Evolutionary conservation across 2,888 invertebrate species (phyloP).

Genomic region (Callyntrura sp.): DNA sequence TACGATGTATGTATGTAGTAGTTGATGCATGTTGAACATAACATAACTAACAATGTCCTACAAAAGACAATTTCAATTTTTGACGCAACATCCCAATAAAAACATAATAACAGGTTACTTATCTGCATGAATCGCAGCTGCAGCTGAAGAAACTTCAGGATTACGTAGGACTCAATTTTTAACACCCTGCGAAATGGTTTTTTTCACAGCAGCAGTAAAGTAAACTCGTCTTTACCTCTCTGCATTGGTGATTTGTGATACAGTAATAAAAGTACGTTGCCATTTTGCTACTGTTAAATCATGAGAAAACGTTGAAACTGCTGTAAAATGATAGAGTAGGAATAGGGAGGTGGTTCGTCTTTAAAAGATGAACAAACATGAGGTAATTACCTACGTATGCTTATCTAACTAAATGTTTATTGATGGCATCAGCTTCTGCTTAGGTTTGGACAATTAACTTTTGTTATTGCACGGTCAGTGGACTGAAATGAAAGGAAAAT

Average conservation of each 20-base stretch:
- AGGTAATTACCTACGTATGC: conserved; percentile 8
- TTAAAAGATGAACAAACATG: conserved; percentile 37
- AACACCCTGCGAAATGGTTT: background rate
- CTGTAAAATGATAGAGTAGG: background rate
- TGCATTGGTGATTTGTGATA: background rate
- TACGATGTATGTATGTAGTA: too few relatives aligned
- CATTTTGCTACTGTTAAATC: background rate
- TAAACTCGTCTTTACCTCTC: background rate
- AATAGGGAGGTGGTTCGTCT: background rate
- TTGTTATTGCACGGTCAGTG: background rate
- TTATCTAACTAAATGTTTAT: conserved; percentile 4
- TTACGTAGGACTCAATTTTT: background rate
- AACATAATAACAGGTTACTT: background rate
- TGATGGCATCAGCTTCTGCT: background rate
- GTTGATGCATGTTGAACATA: background rate
- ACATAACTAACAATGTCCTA: background rate
- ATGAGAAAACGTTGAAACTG: conserved; percentile 48
- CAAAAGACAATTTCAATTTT: too few relatives aligned
- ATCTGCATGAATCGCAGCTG: background rate
- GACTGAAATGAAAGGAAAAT: conserved; percentile 30
- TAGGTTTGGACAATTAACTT: background rate
- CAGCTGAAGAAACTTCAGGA: conserved; percentile 9
- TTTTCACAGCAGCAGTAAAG: background rate
- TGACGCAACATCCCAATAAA: too few relatives aligned
- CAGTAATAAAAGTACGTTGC: background rate